phyloP scores from a whole-genome alignment of 2,888 invertebrate genomes.

The Pecten maximus region DNA sequence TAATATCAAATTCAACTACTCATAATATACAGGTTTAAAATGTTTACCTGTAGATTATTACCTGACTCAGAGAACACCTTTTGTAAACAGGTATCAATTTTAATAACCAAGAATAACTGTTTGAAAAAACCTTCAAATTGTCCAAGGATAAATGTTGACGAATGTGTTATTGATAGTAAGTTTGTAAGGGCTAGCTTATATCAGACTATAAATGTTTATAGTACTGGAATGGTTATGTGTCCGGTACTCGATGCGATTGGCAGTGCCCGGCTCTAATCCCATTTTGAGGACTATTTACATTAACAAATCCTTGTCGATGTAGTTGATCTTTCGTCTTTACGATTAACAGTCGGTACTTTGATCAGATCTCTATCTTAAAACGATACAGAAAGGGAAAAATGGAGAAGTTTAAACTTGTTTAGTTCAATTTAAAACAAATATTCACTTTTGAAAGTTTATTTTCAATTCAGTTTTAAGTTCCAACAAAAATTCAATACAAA shows the following conservation, averaged over 20 bases:
- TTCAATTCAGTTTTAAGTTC: conserved; percentile 27
- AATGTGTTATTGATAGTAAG: conserved; percentile 5
- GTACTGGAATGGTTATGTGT: not conserved
- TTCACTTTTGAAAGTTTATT: conserved; percentile 33
- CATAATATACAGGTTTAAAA: conserved; percentile 1
- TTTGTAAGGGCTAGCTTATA: conserved; percentile 4
- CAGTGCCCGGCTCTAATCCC: not conserved
- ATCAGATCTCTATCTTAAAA: conserved; percentile 8
- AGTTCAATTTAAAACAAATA: conserved; percentile 20
- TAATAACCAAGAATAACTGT: conserved; percentile 23
- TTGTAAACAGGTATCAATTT: not conserved
- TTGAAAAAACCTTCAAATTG: not conserved
- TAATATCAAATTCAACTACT: conserved; percentile 13
- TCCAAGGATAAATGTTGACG: not conserved
- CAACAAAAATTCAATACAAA: conserved; percentile 31
- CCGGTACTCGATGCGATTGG: not conserved
- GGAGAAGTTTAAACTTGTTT: conserved; percentile 31
- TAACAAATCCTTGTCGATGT: not conserved
- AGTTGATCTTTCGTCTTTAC: conserved; percentile 23
- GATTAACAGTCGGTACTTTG: not conserved
- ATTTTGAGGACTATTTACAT: not conserved
- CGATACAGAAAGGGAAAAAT: not conserved
- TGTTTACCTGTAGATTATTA: not conserved
- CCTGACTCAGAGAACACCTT: conserved; percentile 6
- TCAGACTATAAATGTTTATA: not conserved